Evolutionary conservation across 2,888 invertebrate genomes (phyloP).

Genomic region (Sturmia bella): DNA sequence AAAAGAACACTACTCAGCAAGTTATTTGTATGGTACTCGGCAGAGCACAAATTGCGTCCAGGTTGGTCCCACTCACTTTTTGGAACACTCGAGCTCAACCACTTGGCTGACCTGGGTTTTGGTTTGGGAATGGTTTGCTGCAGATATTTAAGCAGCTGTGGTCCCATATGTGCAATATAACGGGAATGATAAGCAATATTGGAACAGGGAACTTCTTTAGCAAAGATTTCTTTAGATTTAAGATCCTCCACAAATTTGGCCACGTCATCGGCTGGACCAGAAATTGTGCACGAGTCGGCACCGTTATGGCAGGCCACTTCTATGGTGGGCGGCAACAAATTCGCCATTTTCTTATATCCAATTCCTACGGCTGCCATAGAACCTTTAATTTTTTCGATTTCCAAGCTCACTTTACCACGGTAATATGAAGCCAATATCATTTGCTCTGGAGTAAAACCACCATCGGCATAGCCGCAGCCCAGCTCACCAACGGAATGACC

Average conservation of each 20-base stretch:
- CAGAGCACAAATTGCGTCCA: conserved; percentile 85
- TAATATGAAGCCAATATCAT: conserved; percentile 92
- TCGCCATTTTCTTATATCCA: conserved; percentile 83
- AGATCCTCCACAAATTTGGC: conserved; percentile 85
- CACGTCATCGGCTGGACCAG: conserved; percentile 89
- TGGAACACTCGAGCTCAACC: conserved; percentile 92
- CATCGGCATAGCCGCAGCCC: conserved; percentile 96
- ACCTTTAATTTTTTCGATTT: conserved; percentile 86
- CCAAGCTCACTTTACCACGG: conserved; percentile 88
- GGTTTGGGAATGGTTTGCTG: conserved; percentile 85
- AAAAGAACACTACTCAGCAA: conserved; percentile 84
- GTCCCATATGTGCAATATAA: conserved; percentile 87
- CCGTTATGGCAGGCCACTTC: conserved; percentile 94
- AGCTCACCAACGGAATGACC: conserved; percentile 97
- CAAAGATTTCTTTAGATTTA: conserved; percentile 88
- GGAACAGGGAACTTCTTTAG: conserved; percentile 90
- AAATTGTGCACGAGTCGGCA: conserved; percentile 92
- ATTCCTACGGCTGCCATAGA: conserved; percentile 95
- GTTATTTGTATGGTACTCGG: conserved; percentile 94
- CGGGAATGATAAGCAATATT: conserved; percentile 94
- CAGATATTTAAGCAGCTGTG: conserved; percentile 85
- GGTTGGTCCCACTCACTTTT: conserved; percentile 86
- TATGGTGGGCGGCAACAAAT: conserved; percentile 87
- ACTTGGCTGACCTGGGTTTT: conserved; percentile 86
- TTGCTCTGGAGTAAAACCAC: conserved; percentile 92